These are phyloP conservation scores for Sarcophaga carnaria DNA, from an alignment of 2,888 invertebrate genomes.

Conservation along the genomic window DNA sequence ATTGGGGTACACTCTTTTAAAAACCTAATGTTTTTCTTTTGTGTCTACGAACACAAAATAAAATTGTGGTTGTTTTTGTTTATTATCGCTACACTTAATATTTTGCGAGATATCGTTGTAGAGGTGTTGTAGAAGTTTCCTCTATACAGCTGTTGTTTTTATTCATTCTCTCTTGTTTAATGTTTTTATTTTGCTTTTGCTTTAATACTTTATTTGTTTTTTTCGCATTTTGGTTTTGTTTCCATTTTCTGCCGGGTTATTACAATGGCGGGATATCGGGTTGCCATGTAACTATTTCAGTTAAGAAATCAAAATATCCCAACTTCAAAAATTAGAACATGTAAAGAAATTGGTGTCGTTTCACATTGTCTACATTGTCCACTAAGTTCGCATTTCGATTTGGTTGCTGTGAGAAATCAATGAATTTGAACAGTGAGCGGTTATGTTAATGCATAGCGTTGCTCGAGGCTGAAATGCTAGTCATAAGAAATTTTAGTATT, in stretches of 20 bases:
- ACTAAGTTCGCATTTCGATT: too few relatives aligned
- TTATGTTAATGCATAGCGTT: too few relatives aligned
- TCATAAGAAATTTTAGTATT: too few relatives aligned
- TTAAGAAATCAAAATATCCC: too few relatives aligned
- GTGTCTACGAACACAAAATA: background rate
- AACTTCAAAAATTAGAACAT: too few relatives aligned
- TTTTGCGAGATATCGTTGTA: constrained; percentile 26
- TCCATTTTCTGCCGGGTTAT: constrained; percentile 53
- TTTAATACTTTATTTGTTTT: constrained; percentile 30
- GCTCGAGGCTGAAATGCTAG: too few relatives aligned
- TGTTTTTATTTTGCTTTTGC: constrained; percentile 24
- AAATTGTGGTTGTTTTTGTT: constrained; percentile 22
- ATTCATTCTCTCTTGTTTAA: constrained; percentile 16
- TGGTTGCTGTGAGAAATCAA: too few relatives aligned
- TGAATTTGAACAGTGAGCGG: too few relatives aligned
- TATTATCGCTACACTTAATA: constrained; percentile 41
- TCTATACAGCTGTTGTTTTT: constrained; percentile 23
- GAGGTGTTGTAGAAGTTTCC: constrained; percentile 19
- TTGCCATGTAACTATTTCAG: background rate
- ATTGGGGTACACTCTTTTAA: too few relatives aligned
- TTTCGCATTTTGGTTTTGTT: constrained; percentile 48
- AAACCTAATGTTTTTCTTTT: too few relatives aligned
- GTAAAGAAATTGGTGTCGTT: too few relatives aligned
- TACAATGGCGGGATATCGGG: background rate
- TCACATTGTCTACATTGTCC: too few relatives aligned